These are phyloP conservation scores for Etia nguti DNA, from an alignment of 2,113 vertebrate species.

Conservation along the genomic window DNA sequence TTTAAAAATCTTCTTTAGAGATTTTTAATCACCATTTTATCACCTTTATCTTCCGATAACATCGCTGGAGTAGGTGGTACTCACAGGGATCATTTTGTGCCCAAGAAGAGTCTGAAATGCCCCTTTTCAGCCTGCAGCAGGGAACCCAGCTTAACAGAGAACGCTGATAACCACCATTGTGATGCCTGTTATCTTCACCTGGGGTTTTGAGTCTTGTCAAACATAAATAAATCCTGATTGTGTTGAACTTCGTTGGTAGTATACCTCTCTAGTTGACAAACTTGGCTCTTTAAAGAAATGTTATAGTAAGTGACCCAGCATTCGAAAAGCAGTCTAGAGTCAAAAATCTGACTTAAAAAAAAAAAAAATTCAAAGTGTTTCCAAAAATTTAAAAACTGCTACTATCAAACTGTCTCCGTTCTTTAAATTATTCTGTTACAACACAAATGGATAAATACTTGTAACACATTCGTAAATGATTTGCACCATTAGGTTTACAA, in stretches of 20 bases:
- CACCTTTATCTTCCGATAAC: too few species aligned
- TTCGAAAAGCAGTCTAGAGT: too few species aligned
- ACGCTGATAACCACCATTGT: background rate
- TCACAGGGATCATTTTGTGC: background rate
- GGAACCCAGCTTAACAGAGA: background rate
- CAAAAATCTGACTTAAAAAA: too few species aligned
- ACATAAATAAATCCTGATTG: background rate
- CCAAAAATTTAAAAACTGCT: too few species aligned
- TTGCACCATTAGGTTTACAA: too few species aligned
- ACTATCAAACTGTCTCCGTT: too few species aligned
- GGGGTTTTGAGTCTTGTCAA: background rate
- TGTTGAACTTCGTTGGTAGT: background rate
- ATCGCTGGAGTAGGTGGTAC: background rate
- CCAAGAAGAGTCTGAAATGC: background rate
- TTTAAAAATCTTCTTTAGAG: too few species aligned
- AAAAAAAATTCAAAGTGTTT: too few species aligned
- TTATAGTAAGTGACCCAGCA: background rate
- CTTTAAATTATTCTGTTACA: too few species aligned
- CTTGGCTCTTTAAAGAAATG: background rate
- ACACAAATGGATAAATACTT: too few species aligned
- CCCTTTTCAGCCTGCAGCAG: background rate
- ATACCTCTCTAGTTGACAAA: background rate
- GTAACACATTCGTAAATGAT: too few species aligned
- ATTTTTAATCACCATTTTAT: too few species aligned
- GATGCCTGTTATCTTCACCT: background rate